A percentile compares a stretch with the other conserved stretches of the same genome.
Conservation (phyloP, 2,888 invertebrate species). For the Vesta saturnalis region DNA sequence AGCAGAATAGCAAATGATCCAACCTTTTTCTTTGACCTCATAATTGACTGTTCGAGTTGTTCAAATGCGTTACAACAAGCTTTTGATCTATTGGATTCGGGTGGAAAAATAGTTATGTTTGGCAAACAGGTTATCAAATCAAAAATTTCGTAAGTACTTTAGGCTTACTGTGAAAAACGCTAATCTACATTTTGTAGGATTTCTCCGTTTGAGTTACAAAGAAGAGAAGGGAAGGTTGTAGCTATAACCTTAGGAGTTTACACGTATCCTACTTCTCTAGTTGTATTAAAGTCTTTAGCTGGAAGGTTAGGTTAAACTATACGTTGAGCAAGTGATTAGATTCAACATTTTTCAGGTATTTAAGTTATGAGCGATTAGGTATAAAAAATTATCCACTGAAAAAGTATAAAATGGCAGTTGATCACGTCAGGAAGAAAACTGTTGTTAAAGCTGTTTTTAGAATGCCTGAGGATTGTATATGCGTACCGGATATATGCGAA, state of each 20-base stretch:
- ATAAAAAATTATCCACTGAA: slow-evolving; percentile 67
- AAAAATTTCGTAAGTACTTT: slow-evolving; percentile 54
- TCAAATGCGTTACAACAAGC: slow-evolving; percentile 73
- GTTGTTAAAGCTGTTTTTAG: slow-evolving; percentile 71
- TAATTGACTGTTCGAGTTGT: slow-evolving; percentile 77
- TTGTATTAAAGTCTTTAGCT: slow-evolving; percentile 62
- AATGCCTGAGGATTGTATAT: slow-evolving; percentile 15
- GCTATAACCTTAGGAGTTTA: slow-evolving; percentile 75
- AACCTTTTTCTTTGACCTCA: slow-evolving; percentile 67
- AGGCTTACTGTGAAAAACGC: not conserved
- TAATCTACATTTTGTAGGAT: slow-evolving; percentile 62
- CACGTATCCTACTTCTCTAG: slow-evolving; percentile 71
- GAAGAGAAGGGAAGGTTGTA: slow-evolving; percentile 71
- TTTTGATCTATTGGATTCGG: slow-evolving; percentile 66
- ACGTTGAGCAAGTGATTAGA: not conserved
- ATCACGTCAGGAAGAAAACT: slow-evolving; percentile 64
- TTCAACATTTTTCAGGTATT: slow-evolving; percentile 62
- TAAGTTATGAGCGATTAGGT: slow-evolving; percentile 69
- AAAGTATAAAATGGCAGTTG: slow-evolving; percentile 66
- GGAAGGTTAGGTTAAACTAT: not conserved
- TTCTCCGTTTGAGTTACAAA: slow-evolving; percentile 69
- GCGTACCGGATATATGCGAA: too few relatives aligned
- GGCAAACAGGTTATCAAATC: slow-evolving; percentile 70
- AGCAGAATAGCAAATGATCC: slow-evolving; percentile 56
- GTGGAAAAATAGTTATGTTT: slow-evolving; percentile 75